Conservation (phyloP, 2,113 vertebrate species). For the Baryphthengus martii region DNA sequence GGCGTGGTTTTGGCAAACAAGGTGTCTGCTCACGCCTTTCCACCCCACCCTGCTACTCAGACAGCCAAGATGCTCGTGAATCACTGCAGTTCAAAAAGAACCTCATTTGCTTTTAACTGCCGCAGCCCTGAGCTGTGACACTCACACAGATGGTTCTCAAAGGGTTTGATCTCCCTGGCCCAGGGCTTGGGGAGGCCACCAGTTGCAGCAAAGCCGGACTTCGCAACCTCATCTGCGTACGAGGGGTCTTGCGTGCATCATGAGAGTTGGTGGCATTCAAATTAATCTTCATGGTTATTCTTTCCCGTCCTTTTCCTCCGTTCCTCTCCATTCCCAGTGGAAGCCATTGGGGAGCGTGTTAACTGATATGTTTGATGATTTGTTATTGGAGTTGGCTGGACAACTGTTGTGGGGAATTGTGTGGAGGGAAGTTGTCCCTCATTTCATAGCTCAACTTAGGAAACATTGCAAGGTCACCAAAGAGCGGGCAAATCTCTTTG, state of each 20-base stretch:
- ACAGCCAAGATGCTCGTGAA: neutral
- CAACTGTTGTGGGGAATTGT: neutral
- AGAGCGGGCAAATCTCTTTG: neutral
- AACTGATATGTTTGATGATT: neutral
- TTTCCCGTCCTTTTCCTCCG: neutral
- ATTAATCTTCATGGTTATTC: neutral
- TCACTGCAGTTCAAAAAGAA: neutral
- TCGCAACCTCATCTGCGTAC: neutral
- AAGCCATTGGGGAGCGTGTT: neutral
- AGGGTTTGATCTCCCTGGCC: neutral
- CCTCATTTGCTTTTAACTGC: neutral
- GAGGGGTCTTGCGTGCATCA: accelerated
- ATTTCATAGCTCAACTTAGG: neutral
- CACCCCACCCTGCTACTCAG: conserved; percentile 1
- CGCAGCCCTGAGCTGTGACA: neutral
- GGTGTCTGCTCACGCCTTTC: conserved; percentile 7
- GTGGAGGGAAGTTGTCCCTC: neutral
- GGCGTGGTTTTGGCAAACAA: neutral
- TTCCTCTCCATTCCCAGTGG: neutral
- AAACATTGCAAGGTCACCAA: neutral
- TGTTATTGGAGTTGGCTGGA: neutral
- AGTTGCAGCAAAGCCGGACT: neutral
- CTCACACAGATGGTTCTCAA: neutral
- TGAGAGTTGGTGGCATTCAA: neutral
- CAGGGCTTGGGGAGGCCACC: neutral